Conservation (phyloP, 2,888 invertebrate genomes). For the Thecocarcelia acutangulata region DNA sequence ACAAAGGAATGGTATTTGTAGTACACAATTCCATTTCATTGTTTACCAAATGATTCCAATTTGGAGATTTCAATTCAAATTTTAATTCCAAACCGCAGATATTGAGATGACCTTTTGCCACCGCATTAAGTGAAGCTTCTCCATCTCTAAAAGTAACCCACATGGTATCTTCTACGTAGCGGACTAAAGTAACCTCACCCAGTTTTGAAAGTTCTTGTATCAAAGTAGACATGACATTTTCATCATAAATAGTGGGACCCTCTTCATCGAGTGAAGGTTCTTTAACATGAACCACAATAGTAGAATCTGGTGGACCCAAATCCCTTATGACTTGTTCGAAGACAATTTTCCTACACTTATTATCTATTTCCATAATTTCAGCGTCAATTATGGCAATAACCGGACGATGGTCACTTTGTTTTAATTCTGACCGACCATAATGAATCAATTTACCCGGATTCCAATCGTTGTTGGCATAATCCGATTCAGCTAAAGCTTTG, state of each 20-base stretch:
- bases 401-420: slow-evolving; percentile 98
- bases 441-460: slow-evolving; percentile 90
- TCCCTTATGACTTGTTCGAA: slow-evolving; percentile 92
- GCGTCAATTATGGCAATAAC: slow-evolving; percentile 95
- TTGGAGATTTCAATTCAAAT: slow-evolving; percentile 90
- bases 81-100: slow-evolving; percentile 86
- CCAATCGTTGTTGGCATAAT: slow-evolving; percentile 84
- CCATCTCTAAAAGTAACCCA: slow-evolving; percentile 97
- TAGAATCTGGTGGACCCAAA: slow-evolving; percentile 97
- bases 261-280: slow-evolving; percentile 83
- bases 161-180: slow-evolving; percentile 94
- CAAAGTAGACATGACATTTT: slow-evolving; percentile 89
- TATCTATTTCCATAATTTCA: slow-evolving; percentile 91
- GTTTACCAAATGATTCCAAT: slow-evolving; percentile 92
- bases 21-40: slow-evolving; percentile 92
- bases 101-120: slow-evolving; percentile 83
- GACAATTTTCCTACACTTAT: slow-evolving; percentile 87
- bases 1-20: slow-evolving; percentile 91
- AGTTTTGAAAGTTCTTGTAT: slow-evolving; percentile 91
- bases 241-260: slow-evolving; percentile 87
- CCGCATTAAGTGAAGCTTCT: slow-evolving; percentile 90
- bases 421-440: slow-evolving; percentile 95
- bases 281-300: slow-evolving; percentile 88
- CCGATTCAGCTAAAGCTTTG: slow-evolving; percentile 87
- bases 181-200: slow-evolving; percentile 94